phyloP scores from a whole-genome alignment of 2,797 vertebrate genomes.

The Channallabes apus region DNA sequence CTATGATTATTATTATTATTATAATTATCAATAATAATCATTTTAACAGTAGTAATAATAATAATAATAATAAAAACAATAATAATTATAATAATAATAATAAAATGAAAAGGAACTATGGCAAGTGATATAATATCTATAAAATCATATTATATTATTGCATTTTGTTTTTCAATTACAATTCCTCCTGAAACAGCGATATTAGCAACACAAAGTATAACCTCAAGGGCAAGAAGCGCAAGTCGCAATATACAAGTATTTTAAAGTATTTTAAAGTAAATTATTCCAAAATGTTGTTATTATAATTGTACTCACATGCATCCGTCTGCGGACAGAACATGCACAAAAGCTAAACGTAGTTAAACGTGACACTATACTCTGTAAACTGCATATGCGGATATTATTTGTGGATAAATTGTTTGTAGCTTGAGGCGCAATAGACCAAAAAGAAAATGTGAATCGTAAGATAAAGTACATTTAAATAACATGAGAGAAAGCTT shows the following conservation, averaged over 20 bases:
- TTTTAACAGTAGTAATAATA: neutral
- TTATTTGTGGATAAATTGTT: neutral
- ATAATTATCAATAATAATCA: too few species aligned
- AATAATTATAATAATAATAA: neutral
- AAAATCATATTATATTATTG: neutral
- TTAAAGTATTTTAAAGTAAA: neutral
- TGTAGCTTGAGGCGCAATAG: neutral
- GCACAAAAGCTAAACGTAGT: slow-evolving; percentile 42
- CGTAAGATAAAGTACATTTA: too few species aligned
- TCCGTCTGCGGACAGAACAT: slow-evolving; percentile 49
- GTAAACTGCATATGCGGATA: neutral
- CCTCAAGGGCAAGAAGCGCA: too few species aligned
- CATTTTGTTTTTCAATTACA: neutral
- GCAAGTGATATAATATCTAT: neutral
- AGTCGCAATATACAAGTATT: neutral
- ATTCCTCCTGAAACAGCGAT: neutral
- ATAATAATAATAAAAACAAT: too few species aligned
- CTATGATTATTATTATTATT: too few species aligned
- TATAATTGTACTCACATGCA: slow-evolving; percentile 62
- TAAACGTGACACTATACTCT: neutral
- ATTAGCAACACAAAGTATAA: too few species aligned
- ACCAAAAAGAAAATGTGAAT: neutral
- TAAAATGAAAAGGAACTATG: neutral
- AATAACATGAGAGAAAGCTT: neutral
- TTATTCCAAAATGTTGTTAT: too few species aligned